These are phyloP conservation scores for Sternotherus odoratus DNA, from an alignment of 2,797 vertebrate species.

Conservation along the genomic window DNA sequence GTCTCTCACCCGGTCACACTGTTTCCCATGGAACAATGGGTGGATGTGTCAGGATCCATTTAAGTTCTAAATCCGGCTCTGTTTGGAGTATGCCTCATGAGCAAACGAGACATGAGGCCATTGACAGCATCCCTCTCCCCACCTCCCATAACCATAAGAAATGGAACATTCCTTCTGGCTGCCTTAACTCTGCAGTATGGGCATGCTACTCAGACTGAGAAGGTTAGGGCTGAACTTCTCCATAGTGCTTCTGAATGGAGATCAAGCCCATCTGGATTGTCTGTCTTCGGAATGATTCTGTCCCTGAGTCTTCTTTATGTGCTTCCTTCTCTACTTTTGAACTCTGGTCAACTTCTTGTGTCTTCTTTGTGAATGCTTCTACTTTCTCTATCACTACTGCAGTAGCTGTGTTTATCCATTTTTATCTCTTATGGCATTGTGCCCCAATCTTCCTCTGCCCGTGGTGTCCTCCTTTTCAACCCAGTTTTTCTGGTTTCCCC, in stretches of 20 bases:
- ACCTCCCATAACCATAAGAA: no score
- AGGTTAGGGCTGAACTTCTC: no score
- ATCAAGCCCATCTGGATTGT: no score
- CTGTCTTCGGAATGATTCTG: not conserved
- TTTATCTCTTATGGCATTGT: not conserved
- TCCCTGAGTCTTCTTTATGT: not conserved
- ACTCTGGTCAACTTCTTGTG: not conserved
- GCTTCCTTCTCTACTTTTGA: not conserved
- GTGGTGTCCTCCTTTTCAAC: not conserved
- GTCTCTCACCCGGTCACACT: not conserved
- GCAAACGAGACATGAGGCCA: no score
- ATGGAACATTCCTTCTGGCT: no score
- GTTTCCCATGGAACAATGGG: rapidly evolving
- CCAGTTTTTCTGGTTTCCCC: not conserved
- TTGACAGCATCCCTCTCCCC: no score
- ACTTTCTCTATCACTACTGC: not conserved
- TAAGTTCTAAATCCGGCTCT: no score
- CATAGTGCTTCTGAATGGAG: no score
- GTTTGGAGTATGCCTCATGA: no score
- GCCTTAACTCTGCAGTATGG: no score
- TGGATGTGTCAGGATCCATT: not conserved
- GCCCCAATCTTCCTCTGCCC: not conserved
- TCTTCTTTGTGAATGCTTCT: not conserved
- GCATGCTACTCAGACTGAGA: no score
- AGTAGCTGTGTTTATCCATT: not conserved